phyloP scores from a whole-genome alignment of 2,888 invertebrate species.

The Tridacna crocea region DNA sequence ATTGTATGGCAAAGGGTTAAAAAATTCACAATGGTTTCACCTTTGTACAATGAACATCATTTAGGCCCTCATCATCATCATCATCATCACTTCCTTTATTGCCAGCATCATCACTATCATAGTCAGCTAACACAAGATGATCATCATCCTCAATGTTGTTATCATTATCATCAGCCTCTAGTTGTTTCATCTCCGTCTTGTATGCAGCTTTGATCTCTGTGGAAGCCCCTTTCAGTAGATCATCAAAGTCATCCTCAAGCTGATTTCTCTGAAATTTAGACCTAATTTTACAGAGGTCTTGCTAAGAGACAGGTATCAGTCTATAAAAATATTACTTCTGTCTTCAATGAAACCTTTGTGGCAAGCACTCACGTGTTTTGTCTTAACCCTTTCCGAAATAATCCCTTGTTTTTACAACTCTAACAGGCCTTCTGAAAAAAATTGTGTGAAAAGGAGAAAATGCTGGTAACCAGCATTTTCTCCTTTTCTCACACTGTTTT shows the following conservation, averaged over 20 bases:
- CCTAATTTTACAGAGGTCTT: not conserved
- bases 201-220: constrained; percentile 79
- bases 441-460: too few relatives aligned
- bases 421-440: too few relatives aligned
- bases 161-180: constrained; percentile 45
- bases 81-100: constrained; percentile 56
- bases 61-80: constrained; percentile 70
- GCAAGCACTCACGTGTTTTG: too few relatives aligned
- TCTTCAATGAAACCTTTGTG: too few relatives aligned
- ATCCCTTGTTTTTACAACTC: too few relatives aligned
- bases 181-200: constrained; percentile 69
- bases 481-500: too few relatives aligned
- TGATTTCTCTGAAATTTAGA: constrained; percentile 53
- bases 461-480: too few relatives aligned
- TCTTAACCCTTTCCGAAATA: too few relatives aligned
- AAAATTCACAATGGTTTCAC: constrained; percentile 46
- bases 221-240: constrained; percentile 76
- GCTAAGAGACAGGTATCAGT: too few relatives aligned
- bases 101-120: constrained; percentile 80
- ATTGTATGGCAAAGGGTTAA: too few relatives aligned
- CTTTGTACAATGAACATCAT: constrained; percentile 81
- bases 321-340: too few relatives aligned
- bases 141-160: constrained; percentile 68
- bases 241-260: constrained; percentile 79
- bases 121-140: constrained; percentile 78